These are phyloP conservation scores for Papilio aristodemus DNA, from an alignment of 1,140 invertebrate genomes.

Conservation along the genomic window DNA sequence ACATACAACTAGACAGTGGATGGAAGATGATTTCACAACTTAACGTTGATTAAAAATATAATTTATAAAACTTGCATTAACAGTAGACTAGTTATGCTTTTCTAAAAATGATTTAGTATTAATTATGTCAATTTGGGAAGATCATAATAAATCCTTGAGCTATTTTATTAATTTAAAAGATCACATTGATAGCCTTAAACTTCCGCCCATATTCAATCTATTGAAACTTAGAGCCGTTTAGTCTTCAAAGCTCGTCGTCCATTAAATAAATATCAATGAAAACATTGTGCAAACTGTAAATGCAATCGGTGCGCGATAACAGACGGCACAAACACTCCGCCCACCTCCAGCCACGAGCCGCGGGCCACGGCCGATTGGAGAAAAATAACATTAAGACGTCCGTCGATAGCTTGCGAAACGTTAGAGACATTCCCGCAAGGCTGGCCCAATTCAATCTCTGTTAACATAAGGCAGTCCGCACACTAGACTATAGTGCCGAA, in stretches of 20 bases:
- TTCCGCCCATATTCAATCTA: not conserved
- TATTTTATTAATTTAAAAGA: not conserved
- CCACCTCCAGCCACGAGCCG: no score
- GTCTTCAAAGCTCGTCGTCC: not conserved
- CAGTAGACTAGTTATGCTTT: not conserved
- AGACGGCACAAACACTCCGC: not conserved
- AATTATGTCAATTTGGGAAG: no score
- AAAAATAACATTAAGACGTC: slow-evolving; percentile 16
- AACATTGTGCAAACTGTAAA: slow-evolving; percentile 2
- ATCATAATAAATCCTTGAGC: not conserved
- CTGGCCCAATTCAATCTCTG: slow-evolving; percentile 18
- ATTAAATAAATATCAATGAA: slow-evolving; percentile 19
- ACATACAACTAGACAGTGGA: not conserved
- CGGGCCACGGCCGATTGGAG: not conserved
- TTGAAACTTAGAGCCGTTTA: not conserved
- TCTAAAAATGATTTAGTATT: not conserved
- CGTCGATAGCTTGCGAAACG: slow-evolving; percentile 26
- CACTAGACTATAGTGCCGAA: not conserved
- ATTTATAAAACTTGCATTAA: no score
- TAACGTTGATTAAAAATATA: no score
- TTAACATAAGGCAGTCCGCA: slow-evolving; percentile 1
- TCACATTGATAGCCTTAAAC: slow-evolving; percentile 4
- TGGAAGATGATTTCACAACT: no score
- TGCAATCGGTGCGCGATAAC: not conserved
- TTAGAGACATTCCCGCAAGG: slow-evolving; percentile 28